Base-by-base conservation (phyloP, 1,140 invertebrate genomes). In the Trachymyrmex septentrionalis region DNA sequence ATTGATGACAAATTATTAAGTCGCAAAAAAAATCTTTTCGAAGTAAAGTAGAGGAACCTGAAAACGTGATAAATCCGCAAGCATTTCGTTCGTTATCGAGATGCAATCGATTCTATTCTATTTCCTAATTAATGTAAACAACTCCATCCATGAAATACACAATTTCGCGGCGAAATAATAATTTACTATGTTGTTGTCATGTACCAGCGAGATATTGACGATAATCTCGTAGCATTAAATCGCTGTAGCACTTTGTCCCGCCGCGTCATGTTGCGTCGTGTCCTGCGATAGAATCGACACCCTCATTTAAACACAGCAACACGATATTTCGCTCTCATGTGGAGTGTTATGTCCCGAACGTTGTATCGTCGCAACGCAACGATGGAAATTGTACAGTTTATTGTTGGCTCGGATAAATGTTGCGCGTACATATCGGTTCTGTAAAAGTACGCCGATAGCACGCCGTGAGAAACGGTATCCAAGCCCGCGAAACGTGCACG, bases 381-480 rank as follows among this genome's bases (percentile, higher is more conserved):
- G 14, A 14, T 24, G 38, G 27, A 61, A 73, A 63, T 84, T 27
- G 7, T 48, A 71, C 77, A n/a, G 71, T 84, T 84, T 84, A 84
- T 84, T 84, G 53, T 82, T 48, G 53, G 53, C 12, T 38, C 55
- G 38, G 69, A 73, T 84, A 84, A 81, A 81, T 27, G n/a, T 16
- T 38, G 55, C 55, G 27, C 19, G 57, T 7, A 38, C 44, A 63
- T 84, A 67, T 57, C 73, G 66, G 53, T 14, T 76, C n/a, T 57
- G 59, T 38, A 80, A 80, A 77, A 59, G 67, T 34, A 67, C n/a
- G 63, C 88, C 87, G 88, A 90, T 82, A 72, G 59, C 84, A 21
- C 55, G 50, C 27, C 87, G 77, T 86, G 88, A 89, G 88, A 90
- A 88, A 85, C 59, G 34, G 19, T 69, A 86, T 30, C 16, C 16